A percentile compares a stretch with the other conserved stretches of the same genome.
Evolutionary conservation across 1,140 invertebrate species (phyloP).

Genomic region (Doryteuthis pealeii): DNA sequence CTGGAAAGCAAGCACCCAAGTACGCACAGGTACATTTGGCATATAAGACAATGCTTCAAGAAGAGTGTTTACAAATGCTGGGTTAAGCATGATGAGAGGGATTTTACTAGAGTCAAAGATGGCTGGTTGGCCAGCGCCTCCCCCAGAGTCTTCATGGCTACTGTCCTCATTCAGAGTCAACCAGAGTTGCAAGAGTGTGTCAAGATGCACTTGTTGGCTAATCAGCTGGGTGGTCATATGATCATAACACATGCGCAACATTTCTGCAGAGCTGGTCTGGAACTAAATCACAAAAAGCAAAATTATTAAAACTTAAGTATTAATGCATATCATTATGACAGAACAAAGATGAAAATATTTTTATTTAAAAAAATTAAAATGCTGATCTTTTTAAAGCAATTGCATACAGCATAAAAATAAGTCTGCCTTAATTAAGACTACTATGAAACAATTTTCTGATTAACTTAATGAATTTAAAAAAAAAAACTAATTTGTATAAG

Average conservation of each 20-base stretch:
- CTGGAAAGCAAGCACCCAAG: slow-evolving; percentile 75
- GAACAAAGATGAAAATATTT: no score
- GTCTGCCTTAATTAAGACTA: no score
- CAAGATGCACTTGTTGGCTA: slow-evolving; percentile 68
- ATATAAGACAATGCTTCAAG: slow-evolving; percentile 70
- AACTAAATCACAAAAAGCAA: slow-evolving; percentile 20
- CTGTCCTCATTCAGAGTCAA: slow-evolving; percentile 71
- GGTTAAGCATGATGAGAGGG: slow-evolving; percentile 73
- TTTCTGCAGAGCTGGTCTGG: slow-evolving; percentile 59
- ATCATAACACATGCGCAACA: slow-evolving; percentile 74
- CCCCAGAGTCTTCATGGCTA: slow-evolving; percentile 20
- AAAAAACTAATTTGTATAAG: no score
- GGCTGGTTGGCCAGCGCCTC: slow-evolving; percentile 13
- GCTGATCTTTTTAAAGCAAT: no score
- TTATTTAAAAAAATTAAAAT: no score
- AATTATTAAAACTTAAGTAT: not conserved
- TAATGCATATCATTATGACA: not conserved
- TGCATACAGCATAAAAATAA: no score
- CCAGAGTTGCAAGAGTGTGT: slow-evolving; percentile 81
- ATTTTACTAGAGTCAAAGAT: slow-evolving; percentile 64
- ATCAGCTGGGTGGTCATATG: slow-evolving; percentile 70
- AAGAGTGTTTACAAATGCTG: slow-evolving; percentile 71
- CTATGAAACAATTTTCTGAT: no score
- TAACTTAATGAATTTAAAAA: no score
- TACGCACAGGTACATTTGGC: slow-evolving; percentile 70